Conservation (phyloP, 2,113 vertebrate species). For the Scartelaos histophorus region DNA sequence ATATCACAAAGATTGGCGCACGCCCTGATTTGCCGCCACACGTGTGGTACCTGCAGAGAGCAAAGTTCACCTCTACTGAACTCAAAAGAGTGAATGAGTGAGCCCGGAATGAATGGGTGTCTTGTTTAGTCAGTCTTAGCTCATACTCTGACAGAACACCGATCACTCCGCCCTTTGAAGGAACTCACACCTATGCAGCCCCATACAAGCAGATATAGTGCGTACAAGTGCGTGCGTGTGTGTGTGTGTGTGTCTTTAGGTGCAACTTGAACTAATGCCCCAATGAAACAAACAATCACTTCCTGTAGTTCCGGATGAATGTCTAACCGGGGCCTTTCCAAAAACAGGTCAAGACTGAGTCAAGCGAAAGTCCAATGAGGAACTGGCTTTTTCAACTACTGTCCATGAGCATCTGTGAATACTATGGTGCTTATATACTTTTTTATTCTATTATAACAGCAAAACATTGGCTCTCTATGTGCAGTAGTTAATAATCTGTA, state of each 20-base stretch:
- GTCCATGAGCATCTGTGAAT: slow-evolving; percentile 11
- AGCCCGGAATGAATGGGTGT: slow-evolving; percentile 67
- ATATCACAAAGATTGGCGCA: slow-evolving; percentile 57
- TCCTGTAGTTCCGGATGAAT: slow-evolving; percentile 45
- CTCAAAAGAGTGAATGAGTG: slow-evolving; percentile 50
- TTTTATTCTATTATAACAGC: not conserved
- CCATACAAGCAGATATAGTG: slow-evolving; percentile 38
- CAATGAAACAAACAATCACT: slow-evolving; percentile 36
- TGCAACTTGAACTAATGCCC: slow-evolving; percentile 22
- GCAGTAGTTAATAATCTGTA: not conserved
- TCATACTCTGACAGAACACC: slow-evolving; percentile 53
- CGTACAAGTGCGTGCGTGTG: slow-evolving; percentile 26
- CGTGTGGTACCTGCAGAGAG: slow-evolving; percentile 43
- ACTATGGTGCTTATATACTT: slow-evolving; percentile 58
- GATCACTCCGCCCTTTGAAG: slow-evolving; percentile 42
- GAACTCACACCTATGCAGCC: slow-evolving; percentile 42
- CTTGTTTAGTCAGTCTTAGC: slow-evolving; percentile 59
- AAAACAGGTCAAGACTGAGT: slow-evolving; percentile 27
- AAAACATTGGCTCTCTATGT: not conserved
- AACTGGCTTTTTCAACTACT: slow-evolving; percentile 22
- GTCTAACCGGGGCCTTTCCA: slow-evolving; percentile 31
- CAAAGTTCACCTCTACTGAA: slow-evolving; percentile 61
- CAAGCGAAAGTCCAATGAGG: slow-evolving; percentile 10
- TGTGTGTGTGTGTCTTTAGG: slow-evolving; percentile 33
- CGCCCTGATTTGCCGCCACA: slow-evolving; percentile 42